Percentiles rank a stretch among this genome's conserved stretches.
Evolutionary conservation across 2,888 invertebrate genomes (phyloP).

Genomic region (Drosophila formosana): DNA sequence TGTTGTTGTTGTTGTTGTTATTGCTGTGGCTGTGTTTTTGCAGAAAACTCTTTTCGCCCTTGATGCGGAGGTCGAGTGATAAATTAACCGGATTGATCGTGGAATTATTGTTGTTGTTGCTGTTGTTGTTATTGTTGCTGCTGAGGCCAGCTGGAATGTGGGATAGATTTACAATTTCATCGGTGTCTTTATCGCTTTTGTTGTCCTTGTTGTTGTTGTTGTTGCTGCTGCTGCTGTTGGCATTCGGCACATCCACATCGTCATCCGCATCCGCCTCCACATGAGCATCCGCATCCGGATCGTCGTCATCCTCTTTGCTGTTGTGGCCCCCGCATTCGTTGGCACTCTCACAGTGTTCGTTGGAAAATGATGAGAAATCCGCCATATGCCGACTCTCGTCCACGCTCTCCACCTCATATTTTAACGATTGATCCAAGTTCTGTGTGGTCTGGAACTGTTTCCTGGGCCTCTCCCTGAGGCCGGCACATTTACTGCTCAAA

Average conservation of each 20-base stretch:
- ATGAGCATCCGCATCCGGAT: slow-evolving; percentile 39
- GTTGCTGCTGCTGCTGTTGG: not conserved
- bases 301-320: slow-evolving; percentile 42
- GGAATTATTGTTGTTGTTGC: slow-evolving; percentile 86
- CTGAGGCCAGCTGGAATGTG: slow-evolving; percentile 66
- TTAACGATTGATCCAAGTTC: slow-evolving; percentile 64
- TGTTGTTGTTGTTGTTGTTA: not conserved
- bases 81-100: slow-evolving; percentile 94
- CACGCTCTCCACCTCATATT: slow-evolving; percentile 71
- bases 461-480: slow-evolving; percentile 61
- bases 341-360: slow-evolving; percentile 82
- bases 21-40: slow-evolving; percentile 48
- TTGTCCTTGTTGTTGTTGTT: slow-evolving; percentile 65
- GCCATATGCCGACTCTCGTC: slow-evolving; percentile 55
- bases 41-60: slow-evolving; percentile 84
- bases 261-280: slow-evolving; percentile 1
- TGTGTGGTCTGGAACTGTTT: slow-evolving; percentile 65
- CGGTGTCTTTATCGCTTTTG: slow-evolving; percentile 70
- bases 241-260: not conserved
- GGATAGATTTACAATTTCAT: slow-evolving; percentile 74
- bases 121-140: slow-evolving; percentile 82
- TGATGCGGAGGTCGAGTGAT: slow-evolving; percentile 88
- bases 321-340: slow-evolving; percentile 59
- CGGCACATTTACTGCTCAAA: slow-evolving; percentile 68
- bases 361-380: slow-evolving; percentile 52